Conservation (phyloP, 2,888 invertebrate species). For the Thysanoteuthis rhombus region DNA sequence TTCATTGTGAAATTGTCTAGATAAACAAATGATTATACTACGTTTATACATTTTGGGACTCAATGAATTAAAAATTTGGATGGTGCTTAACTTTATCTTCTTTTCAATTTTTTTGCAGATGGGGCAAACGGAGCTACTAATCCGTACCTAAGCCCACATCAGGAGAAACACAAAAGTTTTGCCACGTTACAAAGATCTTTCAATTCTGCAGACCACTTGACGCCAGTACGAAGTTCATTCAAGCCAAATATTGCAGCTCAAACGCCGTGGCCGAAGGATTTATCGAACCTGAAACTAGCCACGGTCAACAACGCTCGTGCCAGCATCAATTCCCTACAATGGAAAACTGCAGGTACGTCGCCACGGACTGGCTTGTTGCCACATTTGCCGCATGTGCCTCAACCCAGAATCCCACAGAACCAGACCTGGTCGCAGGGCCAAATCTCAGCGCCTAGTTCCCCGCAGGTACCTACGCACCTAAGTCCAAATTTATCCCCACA, state of each 20-base stretch:
- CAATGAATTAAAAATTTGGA: no score
- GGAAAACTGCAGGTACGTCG: background rate
- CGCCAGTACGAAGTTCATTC: background rate
- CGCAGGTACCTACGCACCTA: background rate
- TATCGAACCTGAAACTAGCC: background rate
- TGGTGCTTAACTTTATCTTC: no score
- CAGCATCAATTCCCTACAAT: background rate
- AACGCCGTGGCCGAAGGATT: background rate
- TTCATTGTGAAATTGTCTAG: no score
- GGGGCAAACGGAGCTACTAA: background rate
- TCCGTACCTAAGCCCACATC: background rate
- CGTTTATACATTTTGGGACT: no score
- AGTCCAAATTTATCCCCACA: background rate
- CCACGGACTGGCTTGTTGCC: background rate
- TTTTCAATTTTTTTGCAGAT: background rate
- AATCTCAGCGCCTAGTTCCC: background rate
- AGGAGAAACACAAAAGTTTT: background rate
- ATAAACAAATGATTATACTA: no score
- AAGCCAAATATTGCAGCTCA: background rate
- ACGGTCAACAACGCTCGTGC: background rate
- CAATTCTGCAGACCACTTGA: background rate
- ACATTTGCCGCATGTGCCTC: background rate
- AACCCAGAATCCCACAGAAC: constrained; percentile 12
- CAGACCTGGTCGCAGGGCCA: background rate
- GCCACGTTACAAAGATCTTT: background rate